phyloP scores from a whole-genome alignment of 1,140 invertebrate species.

The Drosophila guanche region DNA sequence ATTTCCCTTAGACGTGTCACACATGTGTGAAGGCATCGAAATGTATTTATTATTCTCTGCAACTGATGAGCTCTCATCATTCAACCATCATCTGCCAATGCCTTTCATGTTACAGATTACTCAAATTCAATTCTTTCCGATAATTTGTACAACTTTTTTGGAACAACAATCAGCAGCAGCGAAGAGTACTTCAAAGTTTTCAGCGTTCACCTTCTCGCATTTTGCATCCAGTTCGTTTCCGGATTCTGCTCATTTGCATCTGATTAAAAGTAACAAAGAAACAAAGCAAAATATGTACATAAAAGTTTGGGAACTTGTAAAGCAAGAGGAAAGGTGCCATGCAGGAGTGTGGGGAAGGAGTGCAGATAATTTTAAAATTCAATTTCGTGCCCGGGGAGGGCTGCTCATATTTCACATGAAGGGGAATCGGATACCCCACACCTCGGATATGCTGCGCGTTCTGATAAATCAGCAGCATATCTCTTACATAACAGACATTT shows the following conservation, averaged over 20 bases:
- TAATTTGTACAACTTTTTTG: slow-evolving; percentile 43
- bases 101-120: slow-evolving; percentile 10
- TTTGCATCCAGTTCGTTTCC: slow-evolving; percentile 25
- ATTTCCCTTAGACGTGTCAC: too few species aligned
- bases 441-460: slow-evolving; percentile 5
- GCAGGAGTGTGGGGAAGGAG: slow-evolving; percentile 2
- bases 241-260: slow-evolving; percentile 55
- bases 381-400: slow-evolving; percentile 42
- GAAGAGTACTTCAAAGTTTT: slow-evolving; percentile 16
- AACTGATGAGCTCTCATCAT: too few species aligned
- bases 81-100: background rate
- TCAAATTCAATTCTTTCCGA: slow-evolving; percentile 54
- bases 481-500: slow-evolving; percentile 58
- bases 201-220: too few species aligned
- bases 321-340: too few species aligned
- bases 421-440: background rate
- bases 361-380: slow-evolving; percentile 59
- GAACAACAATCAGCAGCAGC: slow-evolving; percentile 47
- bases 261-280: slow-evolving; percentile 60
- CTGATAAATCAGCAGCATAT: slow-evolving; percentile 49
- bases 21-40: too few species aligned
- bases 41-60: too few species aligned
- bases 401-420: slow-evolving; percentile 58
- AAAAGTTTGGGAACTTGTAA: slow-evolving; percentile 17
- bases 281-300: slow-evolving; percentile 15